Conservation (phyloP, 1,140 invertebrate species). For the Coenobita brevimanus region DNA sequence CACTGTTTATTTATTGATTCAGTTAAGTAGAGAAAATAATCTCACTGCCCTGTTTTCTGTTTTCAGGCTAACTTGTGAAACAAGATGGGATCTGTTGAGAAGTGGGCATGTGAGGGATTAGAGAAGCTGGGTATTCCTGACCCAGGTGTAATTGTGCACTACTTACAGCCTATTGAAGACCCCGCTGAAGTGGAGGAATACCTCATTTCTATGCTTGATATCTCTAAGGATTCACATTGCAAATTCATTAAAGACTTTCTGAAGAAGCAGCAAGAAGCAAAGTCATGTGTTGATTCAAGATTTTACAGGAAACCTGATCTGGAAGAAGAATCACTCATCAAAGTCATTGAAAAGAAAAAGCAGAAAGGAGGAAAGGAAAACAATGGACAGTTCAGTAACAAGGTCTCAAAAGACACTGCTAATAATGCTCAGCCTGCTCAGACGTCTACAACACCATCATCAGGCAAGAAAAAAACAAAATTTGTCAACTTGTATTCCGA, state of each 20-base stretch:
- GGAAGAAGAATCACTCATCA: conserved; percentile 42
- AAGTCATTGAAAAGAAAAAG: conserved; percentile 57
- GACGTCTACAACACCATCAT: neutral
- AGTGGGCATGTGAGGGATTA: conserved; percentile 61
- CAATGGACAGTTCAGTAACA: conserved; percentile 57
- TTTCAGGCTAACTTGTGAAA: neutral
- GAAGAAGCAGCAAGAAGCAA: conserved; percentile 62
- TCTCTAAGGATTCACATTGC: conserved; percentile 70
- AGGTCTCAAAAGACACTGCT: conserved; percentile 21
- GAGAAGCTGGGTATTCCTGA: conserved; percentile 57
- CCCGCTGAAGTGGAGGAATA: conserved; percentile 73
- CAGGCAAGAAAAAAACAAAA: conserved; percentile 83
- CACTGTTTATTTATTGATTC: no score
- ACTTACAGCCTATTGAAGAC: conserved; percentile 73
- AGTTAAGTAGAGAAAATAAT: no score
- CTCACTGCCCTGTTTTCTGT: neutral
- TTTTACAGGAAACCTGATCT: conserved; percentile 66
- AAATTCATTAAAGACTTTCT: conserved; percentile 73
- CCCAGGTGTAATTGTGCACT: conserved; percentile 65
- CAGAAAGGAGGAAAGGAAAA: conserved; percentile 62
- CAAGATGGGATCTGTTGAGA: conserved; percentile 42
- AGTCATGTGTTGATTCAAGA: conserved; percentile 50
- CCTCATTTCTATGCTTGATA: conserved; percentile 73
- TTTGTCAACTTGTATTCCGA: conserved; percentile 84
- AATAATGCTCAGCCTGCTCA: neutral